phyloP scores from a whole-genome alignment of 2,888 invertebrate genomes.

The Morpho achilles region DNA sequence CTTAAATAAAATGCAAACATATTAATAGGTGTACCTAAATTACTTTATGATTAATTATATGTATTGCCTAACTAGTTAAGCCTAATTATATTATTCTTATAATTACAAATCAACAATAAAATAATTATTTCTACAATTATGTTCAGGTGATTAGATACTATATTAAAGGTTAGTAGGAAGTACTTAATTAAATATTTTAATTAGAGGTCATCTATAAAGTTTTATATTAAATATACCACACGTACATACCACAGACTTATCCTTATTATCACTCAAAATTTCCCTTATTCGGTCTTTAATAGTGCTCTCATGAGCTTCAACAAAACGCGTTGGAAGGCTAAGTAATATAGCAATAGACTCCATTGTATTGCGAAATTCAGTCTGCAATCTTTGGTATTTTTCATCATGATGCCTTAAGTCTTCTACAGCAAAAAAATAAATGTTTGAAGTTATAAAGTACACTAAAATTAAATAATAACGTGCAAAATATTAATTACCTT shows the following conservation, averaged over 20 bases:
- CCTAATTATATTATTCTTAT: too few species aligned
- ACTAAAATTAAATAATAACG: neutral
- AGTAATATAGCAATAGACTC: slow-evolving; percentile 85
- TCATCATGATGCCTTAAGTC: slow-evolving; percentile 85
- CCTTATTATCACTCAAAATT: slow-evolving; percentile 87
- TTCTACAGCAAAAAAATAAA: slow-evolving; percentile 63
- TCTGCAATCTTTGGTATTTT: slow-evolving; percentile 82
- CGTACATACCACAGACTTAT: slow-evolving; percentile 84
- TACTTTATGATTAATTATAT: too few species aligned
- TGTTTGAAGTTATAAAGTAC: too few species aligned
- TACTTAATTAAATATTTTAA: neutral
- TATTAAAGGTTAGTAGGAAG: too few species aligned
- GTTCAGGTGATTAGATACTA: too few species aligned
- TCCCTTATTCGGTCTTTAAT: slow-evolving; percentile 90
- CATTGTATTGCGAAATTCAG: slow-evolving; percentile 83
- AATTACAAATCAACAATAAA: neutral
- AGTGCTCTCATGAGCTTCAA: slow-evolving; percentile 87
- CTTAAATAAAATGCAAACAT: too few species aligned
- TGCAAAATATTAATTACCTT: slow-evolving; percentile 67
- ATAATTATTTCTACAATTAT: neutral
- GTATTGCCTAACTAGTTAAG: too few species aligned
- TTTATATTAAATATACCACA: too few species aligned
- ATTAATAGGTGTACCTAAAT: too few species aligned
- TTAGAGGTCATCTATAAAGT: neutral
- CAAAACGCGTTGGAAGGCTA: slow-evolving; percentile 84